Percentiles rank a stretch among this genome's conserved stretches.
Evolutionary conservation across 1,140 invertebrate species (phyloP).

Genomic region (Lepidurus apus): DNA sequence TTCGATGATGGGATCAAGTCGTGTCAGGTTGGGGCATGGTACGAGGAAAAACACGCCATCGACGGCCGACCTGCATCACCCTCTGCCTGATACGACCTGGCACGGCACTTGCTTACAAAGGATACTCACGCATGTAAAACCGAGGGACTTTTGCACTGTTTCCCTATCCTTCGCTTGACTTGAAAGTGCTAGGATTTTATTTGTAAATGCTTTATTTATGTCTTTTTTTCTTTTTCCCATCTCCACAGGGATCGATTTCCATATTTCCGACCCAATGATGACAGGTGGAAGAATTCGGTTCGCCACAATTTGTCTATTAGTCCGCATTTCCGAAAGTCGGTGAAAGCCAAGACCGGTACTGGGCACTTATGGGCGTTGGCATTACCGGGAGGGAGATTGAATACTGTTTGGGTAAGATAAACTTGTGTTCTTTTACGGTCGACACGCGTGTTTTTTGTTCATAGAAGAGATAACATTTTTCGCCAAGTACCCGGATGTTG

Average conservation of each 20-base stretch:
- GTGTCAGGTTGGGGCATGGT: slow-evolving; percentile 13
- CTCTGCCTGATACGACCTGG: slow-evolving; percentile 5
- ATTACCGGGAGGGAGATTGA: slow-evolving; percentile 29
- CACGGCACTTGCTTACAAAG: not conserved
- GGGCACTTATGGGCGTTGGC: slow-evolving; percentile 76
- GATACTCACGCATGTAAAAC: not conserved
- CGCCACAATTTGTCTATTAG: slow-evolving; percentile 72
- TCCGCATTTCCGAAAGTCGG: slow-evolving; percentile 79
- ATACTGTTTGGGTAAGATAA: slow-evolving; percentile 28
- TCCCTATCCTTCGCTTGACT: not conserved
- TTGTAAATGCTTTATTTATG: not conserved
- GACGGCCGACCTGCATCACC: not conserved
- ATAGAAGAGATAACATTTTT: slow-evolving; percentile 16
- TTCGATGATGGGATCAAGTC: not conserved
- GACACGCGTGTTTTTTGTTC: too few relatives aligned
- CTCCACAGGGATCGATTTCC: slow-evolving; percentile 68
- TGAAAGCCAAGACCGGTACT: slow-evolving; percentile 72
- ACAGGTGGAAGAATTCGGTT: slow-evolving; percentile 85
- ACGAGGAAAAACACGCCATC: not conserved
- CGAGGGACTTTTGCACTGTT: slow-evolving; percentile 16
- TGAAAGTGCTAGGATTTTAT: not conserved
- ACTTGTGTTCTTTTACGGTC: not conserved
- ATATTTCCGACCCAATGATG: slow-evolving; percentile 77
- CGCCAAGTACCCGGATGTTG: not conserved
- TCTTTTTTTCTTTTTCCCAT: not conserved